phyloP scores from a whole-genome alignment of 2,888 invertebrate genomes.

The Noctua janthe region DNA sequence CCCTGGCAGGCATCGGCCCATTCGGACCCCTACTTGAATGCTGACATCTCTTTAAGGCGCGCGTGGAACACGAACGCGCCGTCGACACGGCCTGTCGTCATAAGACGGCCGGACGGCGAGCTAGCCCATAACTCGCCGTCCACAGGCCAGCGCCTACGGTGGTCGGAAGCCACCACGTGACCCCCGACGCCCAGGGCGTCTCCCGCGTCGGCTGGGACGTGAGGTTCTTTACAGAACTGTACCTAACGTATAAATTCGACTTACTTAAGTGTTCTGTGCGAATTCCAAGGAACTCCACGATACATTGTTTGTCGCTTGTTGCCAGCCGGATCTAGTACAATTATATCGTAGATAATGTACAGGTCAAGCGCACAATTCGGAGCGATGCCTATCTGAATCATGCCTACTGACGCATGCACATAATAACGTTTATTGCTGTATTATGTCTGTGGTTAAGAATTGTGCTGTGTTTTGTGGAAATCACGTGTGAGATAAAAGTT shows the following conservation, averaged over 20 bases:
- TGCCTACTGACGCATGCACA: constrained; percentile 22
- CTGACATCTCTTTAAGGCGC: too few relatives aligned
- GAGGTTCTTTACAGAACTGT: too few relatives aligned
- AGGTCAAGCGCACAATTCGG: constrained; percentile 75
- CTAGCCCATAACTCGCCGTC: too few relatives aligned
- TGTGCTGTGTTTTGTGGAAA: not conserved
- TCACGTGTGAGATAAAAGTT: not conserved
- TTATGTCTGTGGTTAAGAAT: not conserved
- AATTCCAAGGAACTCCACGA: constrained; percentile 64
- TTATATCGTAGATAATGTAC: constrained; percentile 70
- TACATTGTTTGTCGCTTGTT: constrained; percentile 71
- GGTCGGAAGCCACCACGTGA: too few relatives aligned
- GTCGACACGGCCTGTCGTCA: too few relatives aligned
- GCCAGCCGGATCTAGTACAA: constrained; percentile 77
- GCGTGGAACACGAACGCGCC: too few relatives aligned
- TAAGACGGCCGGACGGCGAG: too few relatives aligned
- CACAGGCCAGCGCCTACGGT: too few relatives aligned
- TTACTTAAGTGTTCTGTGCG: not conserved
- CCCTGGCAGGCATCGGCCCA: too few relatives aligned
- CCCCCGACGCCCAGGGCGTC: too few relatives aligned
- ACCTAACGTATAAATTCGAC: not conserved
- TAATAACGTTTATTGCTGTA: not conserved
- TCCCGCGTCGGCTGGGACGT: too few relatives aligned
- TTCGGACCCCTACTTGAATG: too few relatives aligned
- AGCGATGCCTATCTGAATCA: constrained; percentile 61